Evolutionary conservation across 53 echinoderm and acorn worm genomes (phyloP).

Genomic region (Actinopyga echinites): DNA sequence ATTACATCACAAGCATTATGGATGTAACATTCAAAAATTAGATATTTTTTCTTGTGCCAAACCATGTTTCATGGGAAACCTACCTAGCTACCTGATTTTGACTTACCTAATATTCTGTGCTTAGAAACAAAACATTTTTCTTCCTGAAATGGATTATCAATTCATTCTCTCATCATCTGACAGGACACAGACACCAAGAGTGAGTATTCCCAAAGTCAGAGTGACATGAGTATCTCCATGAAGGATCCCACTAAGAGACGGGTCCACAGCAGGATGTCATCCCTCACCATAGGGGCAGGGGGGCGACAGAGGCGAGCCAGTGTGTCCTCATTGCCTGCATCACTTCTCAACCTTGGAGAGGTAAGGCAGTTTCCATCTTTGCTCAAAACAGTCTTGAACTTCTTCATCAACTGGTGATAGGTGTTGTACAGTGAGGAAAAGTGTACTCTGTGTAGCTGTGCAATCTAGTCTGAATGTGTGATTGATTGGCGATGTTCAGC

Average conservation of each 20-base stretch:
- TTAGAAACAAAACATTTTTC: background rate
- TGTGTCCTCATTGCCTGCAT: constrained; percentile 89
- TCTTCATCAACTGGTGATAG: no score
- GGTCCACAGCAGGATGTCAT: constrained; percentile 86
- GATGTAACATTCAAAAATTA: no score
- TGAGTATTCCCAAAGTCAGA: constrained; percentile 88
- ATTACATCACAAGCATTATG: no score
- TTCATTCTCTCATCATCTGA: background rate
- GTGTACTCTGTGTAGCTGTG: no score
- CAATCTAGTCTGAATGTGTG: no score
- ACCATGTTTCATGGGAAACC: no score
- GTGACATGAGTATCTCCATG: constrained; percentile 80
- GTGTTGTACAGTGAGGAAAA: no score
- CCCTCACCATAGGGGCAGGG: constrained; percentile 77
- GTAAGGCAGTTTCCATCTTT: constrained; percentile 45
- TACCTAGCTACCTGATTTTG: no score
- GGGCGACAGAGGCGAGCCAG: constrained; percentile 83
- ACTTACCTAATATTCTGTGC: no score
- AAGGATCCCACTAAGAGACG: constrained; percentile 61
- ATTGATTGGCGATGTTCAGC: no score
- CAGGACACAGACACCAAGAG: constrained; percentile 91
- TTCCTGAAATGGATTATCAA: background rate
- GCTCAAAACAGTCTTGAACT: no score
- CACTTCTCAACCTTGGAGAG: constrained; percentile 95
- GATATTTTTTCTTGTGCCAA: no score